Percentiles rank a stretch among this genome's conserved stretches.
Conservation (phyloP, 2,797 vertebrate species). For the Crypturellus tataupa region DNA sequence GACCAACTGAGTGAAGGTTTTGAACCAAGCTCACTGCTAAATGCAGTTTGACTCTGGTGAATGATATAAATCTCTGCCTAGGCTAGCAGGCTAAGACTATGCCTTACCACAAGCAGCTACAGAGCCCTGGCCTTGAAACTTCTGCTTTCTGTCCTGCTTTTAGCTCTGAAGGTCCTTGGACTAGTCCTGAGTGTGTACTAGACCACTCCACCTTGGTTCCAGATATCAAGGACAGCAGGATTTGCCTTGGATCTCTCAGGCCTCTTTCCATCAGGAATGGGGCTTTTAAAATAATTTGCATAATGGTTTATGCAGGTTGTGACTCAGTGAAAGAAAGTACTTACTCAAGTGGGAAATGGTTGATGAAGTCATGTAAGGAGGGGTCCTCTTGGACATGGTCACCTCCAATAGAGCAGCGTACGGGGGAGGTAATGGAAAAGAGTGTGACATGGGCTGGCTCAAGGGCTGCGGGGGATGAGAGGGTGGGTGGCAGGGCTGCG, state of each 20-base stretch:
- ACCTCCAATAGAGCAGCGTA: conserved; percentile 89
- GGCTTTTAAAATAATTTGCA: background rate
- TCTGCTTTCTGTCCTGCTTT: background rate
- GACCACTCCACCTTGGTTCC: background rate
- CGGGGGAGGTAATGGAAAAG: conserved; percentile 86
- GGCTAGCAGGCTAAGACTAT: background rate
- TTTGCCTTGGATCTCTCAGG: background rate
- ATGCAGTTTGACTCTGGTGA: background rate
- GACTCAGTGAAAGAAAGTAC: conserved; percentile 81
- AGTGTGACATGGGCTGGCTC: conserved; percentile 84
- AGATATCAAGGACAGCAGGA: background rate
- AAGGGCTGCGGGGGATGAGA: conserved; percentile 83
- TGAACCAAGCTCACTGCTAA: background rate
- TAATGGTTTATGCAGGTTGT: conserved; percentile 18
- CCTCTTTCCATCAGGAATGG: fast-evolving
- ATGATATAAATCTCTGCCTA: background rate
- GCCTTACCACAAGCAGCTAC: background rate
- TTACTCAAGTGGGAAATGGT: conserved; percentile 90
- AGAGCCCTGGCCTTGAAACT: background rate
- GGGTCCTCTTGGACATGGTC: conserved; percentile 89
- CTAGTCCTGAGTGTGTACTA: background rate
- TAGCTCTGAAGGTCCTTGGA: background rate
- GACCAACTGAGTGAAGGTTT: background rate
- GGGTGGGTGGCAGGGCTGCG: conserved; percentile 76
- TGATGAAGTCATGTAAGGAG: conserved; percentile 87